A percentile compares a stretch with the other conserved stretches of the same genome.
Evolutionary conservation across 2,113 vertebrate genomes (phyloP).

Genomic region (Nothoprocta perdicaria): DNA sequence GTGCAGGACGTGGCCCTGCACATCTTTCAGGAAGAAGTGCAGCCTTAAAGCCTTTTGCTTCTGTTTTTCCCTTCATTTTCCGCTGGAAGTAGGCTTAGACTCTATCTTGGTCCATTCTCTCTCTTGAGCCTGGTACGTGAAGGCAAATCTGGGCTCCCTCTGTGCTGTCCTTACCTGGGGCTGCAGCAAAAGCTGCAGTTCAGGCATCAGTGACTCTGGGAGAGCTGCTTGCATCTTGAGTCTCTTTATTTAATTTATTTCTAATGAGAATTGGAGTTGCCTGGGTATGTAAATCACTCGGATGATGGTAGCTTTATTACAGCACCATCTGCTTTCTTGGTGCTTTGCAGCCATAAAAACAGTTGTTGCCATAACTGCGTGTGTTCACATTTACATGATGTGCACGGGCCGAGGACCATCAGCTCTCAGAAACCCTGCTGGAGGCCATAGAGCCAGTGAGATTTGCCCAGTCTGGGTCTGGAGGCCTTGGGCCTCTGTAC

Average conservation of each 20-base stretch:
- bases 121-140: not conserved
- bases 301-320: slow-evolving; percentile 13
- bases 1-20: too few relatives aligned
- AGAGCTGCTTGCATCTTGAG: not conserved
- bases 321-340: slow-evolving; percentile 24
- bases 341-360: not conserved
- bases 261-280: slow-evolving; percentile 16
- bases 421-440: not conserved
- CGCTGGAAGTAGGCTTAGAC: not conserved
- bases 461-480: not conserved
- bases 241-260: slow-evolving; percentile 7
- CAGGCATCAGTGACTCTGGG: not conserved
- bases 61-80: not conserved
- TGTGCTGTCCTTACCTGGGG: not conserved
- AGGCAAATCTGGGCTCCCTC: not conserved
- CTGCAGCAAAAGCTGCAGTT: not conserved
- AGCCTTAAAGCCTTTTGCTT: not conserved
- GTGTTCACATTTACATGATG: not conserved
- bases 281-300: slow-evolving; percentile 5
- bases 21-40: not conserved
- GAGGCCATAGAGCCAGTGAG: not conserved
- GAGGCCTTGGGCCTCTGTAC: not conserved
- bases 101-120: not conserved
- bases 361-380: not conserved
- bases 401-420: not conserved